Evolutionary conservation across 2,113 vertebrate species (phyloP), one percentile per base, ranked within the genome.

Genomic region (Candoia aspera): DNA sequence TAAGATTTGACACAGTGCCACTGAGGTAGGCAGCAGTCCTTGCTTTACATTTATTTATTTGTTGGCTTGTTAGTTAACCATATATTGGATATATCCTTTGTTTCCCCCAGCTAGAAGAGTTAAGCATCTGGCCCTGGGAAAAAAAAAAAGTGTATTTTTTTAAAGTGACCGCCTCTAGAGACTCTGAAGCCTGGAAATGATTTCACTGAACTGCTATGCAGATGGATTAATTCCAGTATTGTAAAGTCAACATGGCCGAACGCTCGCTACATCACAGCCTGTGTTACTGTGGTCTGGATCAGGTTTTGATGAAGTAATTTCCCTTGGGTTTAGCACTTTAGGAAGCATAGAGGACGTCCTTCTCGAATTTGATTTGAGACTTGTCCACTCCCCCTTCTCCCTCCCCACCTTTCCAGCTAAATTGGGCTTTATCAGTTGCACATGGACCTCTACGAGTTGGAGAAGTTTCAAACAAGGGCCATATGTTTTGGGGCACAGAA

Each of bases 221-320:
- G 96, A 98, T 98, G 98, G 98, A 98, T 97, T 97, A 94, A 96
- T 97, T 98, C 98, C 98, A 98, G 97, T 96, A 95, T 95, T 95
- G 96, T 97, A 98, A 98, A 98, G 97, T 98, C 98, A 98, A 98
- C 98, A 98, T 97, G 98, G 97, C 95, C 91, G 95, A 97, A 95
- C 92, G 95, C 94, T 96, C 95, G 95, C 97, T 97, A 94, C 95
- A 96, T 97, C 96, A 95, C 93, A 96, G 94, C 95, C 97, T 96
- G 97, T 96, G 95, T 97, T 97, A 97, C 94, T 96, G 96, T 86
- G 92, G 96, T 97, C 97, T 97, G 98, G 97, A 98, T 96, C 95
- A 17, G 96, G 94, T 97, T 96, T 92, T 96, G 97, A 98, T 99
- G 98, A 99, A 98, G 98, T 98, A 96, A 98, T 98, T 98, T 98